These are phyloP conservation scores for Hemicentrotus pulcherrimus DNA, from an alignment of 35 echinoderm and acorn worm species.

Conservation along the genomic window DNA sequence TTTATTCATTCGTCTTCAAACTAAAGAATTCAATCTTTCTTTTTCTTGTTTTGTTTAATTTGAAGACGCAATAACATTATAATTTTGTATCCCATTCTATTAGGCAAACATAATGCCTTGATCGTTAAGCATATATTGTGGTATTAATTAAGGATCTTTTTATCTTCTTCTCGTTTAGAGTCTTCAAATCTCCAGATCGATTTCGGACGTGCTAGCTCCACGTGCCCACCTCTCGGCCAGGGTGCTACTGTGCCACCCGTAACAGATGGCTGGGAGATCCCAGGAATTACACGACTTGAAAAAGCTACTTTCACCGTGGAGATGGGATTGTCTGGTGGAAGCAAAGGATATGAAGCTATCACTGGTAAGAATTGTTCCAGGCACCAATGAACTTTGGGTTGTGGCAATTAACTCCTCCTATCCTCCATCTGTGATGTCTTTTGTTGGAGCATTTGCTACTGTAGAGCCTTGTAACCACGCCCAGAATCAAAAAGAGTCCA, in stretches of 20 bases:
- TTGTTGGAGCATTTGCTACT: neutral
- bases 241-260: neutral
- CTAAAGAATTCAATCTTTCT: too few species aligned
- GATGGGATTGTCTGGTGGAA: slow-evolving; percentile 63
- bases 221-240: slow-evolving; percentile 50
- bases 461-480: neutral
- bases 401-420: neutral
- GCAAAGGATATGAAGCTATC: slow-evolving; percentile 65
- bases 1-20: too few species aligned
- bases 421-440: neutral
- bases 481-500: too few species aligned
- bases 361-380: slow-evolving; percentile 56
- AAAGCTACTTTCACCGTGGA: slow-evolving; percentile 48
- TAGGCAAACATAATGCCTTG: neutral
- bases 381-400: neutral
- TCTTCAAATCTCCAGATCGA: slow-evolving; percentile 51
- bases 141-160: neutral
- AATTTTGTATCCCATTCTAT: neutral
- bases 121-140: too few species aligned
- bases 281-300: neutral
- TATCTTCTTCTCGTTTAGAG: neutral
- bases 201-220: slow-evolving; percentile 55
- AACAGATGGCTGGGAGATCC: slow-evolving; percentile 43
- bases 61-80: too few species aligned
- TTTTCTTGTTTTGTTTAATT: too few species aligned